Percentiles rank a stretch among this genome's conserved stretches.
These are phyloP conservation scores for Dipodomys merriami DNA, from an alignment of 2,113 vertebrate species.

Conservation along the genomic window DNA sequence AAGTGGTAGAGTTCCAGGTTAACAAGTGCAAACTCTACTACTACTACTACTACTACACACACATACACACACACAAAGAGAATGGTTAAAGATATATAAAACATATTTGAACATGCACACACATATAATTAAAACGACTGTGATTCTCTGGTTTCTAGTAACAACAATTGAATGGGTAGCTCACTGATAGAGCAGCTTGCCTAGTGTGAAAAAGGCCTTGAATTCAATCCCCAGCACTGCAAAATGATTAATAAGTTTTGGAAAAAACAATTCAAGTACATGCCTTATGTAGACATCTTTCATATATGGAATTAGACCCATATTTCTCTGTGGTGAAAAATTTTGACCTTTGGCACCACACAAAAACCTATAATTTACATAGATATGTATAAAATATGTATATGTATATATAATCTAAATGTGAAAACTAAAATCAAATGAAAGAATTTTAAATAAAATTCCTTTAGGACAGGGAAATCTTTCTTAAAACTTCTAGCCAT, in stretches of 20 bases:
- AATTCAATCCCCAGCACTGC: not conserved
- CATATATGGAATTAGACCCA: not conserved
- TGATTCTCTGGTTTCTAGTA: conserved; percentile 5
- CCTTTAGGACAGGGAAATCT: not conserved
- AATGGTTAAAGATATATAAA: not conserved
- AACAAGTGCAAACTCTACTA: too few relatives aligned
- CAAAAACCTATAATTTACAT: not conserved
- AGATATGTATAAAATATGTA: not conserved
- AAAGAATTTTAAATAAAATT: not conserved
- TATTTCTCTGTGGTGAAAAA: not conserved
- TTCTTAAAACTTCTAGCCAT: conserved; percentile 12
- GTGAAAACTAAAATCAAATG: conserved; percentile 33
- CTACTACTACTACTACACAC: too few relatives aligned
- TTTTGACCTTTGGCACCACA: conserved; percentile 15
- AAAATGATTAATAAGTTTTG: not conserved
- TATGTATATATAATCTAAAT: not conserved
- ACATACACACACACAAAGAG: too few relatives aligned
- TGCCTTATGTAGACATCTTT: not conserved
- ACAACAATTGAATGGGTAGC: not conserved
- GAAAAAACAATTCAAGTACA: not conserved
- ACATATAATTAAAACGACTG: not conserved
- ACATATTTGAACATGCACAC: not conserved
- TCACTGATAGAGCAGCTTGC: not conserved
- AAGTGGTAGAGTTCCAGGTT: not conserved
- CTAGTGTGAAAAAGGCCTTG: not conserved